Evolutionary conservation across 2,113 vertebrate genomes (phyloP), one percentile per base, ranked within the genome.

Genomic region (Mus pahari): DNA sequence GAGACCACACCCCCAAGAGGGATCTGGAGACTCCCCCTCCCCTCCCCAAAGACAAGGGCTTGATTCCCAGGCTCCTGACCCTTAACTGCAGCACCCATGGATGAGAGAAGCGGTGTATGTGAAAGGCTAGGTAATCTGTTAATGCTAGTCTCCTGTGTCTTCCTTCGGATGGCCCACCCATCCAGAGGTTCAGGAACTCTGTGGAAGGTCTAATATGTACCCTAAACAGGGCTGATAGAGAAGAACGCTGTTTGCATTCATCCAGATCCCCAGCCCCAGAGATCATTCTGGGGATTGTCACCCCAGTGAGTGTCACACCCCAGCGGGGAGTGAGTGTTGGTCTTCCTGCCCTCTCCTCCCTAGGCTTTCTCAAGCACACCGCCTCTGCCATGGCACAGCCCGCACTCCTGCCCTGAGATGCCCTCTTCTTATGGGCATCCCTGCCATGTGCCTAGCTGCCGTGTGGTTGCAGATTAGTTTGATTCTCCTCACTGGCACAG

Each of bases 1-100:
- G 86, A 95, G 92, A 96, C 92, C 91, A 77, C 89, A 87, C 83
- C 89, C 89, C 92, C 62, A 39, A 70, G 28, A 39, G 89, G 89
- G 48, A 36, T 78, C 83, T 53, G 70, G 45, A 78, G 39, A 82
- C 77, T 28, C 36, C 50, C 5, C 45, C 53, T 91, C 81, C 64
- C 58, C 45, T n/a, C 4, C 92, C n/a, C 77, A 36, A 92, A 89
- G 91, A 94, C 78, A 48, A 70, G 91, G 39, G 45, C 92, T 88
- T 75, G 77, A 36, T 66, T 92, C 84, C 86, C 73, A 89, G 66
- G 82, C 82, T 88, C 86, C 75, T 42, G 83, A 14, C 39, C 89
- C 77, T 55, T 66, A 31, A 73, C 77, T 82, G 39, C 62, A 36
- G 70, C 33, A 33, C 28, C 3, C 4, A 50, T 5, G 50, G 22